Percentiles rank a stretch among this genome's conserved stretches.
These are phyloP conservation scores for Agrilus cyanescens DNA, from an alignment of 2,888 invertebrate species.

Conservation along the genomic window DNA sequence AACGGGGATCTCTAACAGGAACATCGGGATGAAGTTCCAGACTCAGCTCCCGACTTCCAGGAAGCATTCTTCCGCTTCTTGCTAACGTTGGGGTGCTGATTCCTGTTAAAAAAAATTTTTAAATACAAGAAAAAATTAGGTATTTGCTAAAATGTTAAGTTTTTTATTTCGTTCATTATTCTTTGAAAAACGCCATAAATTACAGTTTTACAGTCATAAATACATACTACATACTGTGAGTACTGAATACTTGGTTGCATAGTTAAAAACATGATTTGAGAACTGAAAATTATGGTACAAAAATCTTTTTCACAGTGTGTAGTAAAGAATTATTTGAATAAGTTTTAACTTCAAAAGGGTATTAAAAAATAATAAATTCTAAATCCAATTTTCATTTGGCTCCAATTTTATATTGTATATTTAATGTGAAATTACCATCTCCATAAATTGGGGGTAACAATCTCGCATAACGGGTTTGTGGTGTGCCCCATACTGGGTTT, in stretches of 20 bases:
- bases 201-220: too few relatives aligned
- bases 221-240: too few relatives aligned
- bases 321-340: not conserved
- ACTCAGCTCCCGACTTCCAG: slow-evolving; percentile 60
- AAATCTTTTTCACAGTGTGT: slow-evolving; percentile 10
- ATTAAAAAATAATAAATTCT: not conserved
- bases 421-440: slow-evolving; percentile 46
- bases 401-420: not conserved
- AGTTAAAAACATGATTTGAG: too few relatives aligned
- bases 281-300: slow-evolving; percentile 7
- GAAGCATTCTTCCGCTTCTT: slow-evolving; percentile 51
- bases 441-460: slow-evolving; percentile 52
- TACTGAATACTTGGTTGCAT: too few relatives aligned
- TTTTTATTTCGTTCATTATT: too few relatives aligned
- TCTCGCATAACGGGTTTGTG: slow-evolving; percentile 59
- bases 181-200: too few relatives aligned
- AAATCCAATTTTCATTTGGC: not conserved
- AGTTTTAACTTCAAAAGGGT: slow-evolving; percentile 1
- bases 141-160: too few relatives aligned
- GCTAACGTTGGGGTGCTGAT: slow-evolving; percentile 49
- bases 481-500: slow-evolving; percentile 70
- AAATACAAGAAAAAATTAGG: too few relatives aligned
- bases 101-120: slow-evolving; percentile 34
- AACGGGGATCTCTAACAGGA: slow-evolving; percentile 56
- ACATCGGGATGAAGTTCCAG: slow-evolving; percentile 57